These are phyloP conservation scores for Volucella bombylans DNA, from an alignment of 2,888 invertebrate genomes.

Conservation along the genomic window DNA sequence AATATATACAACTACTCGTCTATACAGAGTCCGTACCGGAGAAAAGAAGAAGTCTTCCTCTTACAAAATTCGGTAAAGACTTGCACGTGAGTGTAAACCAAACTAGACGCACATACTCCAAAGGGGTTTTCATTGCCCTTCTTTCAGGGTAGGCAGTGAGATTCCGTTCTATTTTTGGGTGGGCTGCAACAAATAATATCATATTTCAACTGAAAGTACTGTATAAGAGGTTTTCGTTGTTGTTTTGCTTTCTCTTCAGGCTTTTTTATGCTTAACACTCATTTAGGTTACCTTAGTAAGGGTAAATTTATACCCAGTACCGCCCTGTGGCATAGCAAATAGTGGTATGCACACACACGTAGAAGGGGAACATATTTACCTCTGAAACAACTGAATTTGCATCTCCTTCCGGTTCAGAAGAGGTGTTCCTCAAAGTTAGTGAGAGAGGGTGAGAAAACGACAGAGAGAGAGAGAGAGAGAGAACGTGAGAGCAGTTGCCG, in stretches of 20 bases:
- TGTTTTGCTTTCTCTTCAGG: constrained; percentile 20
- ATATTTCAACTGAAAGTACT: constrained; percentile 48
- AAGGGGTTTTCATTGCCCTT: neutral
- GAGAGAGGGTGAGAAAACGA: neutral
- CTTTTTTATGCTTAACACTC: constrained; percentile 52
- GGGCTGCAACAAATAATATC: constrained; percentile 52
- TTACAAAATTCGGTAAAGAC: constrained; percentile 17
- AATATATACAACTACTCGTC: neutral
- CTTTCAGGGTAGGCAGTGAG: neutral
- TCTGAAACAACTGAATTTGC: constrained; percentile 63
- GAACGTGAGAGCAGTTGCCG: neutral
- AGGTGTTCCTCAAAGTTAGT: constrained; percentile 27
- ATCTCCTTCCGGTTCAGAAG: constrained; percentile 61
- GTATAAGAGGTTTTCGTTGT: neutral
- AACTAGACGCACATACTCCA: constrained; percentile 35
- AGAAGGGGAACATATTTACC: constrained; percentile 54
- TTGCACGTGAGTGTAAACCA: constrained; percentile 48
- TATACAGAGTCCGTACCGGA: neutral
- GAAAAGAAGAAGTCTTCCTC: constrained; percentile 23
- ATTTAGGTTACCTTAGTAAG: constrained; percentile 53
- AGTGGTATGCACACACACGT: constrained; percentile 20
- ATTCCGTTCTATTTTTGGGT: constrained; percentile 3
- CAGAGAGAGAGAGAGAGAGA: neutral
- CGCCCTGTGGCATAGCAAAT: constrained; percentile 28
- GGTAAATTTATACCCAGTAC: constrained; percentile 33